Conservation (phyloP, 2,113 vertebrate species). For the Rhinolophus ferrumequinum region DNA sequence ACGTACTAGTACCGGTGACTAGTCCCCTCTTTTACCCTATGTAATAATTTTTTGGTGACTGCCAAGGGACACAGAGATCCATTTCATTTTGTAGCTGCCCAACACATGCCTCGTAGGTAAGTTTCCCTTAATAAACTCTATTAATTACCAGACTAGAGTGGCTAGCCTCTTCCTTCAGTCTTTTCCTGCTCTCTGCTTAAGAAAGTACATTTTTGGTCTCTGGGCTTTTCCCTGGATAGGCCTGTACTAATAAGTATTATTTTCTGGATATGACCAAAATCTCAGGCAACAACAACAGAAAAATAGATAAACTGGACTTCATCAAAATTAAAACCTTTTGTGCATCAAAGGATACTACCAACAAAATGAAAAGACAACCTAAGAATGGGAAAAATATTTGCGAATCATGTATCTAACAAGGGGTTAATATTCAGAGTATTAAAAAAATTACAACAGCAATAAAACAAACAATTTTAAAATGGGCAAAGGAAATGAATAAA, state of each 20-base stretch:
- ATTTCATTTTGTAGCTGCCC: background rate
- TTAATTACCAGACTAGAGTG: background rate
- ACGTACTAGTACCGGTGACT: background rate
- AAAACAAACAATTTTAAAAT: background rate
- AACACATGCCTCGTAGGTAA: background rate
- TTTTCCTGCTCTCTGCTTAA: background rate
- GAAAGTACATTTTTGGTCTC: background rate
- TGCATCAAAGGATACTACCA: background rate
- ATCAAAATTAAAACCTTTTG: background rate
- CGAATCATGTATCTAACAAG: background rate
- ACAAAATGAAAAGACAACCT: background rate
- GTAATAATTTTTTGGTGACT: background rate
- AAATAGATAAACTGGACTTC: background rate
- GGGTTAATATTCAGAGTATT: background rate
- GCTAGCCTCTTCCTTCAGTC: background rate
- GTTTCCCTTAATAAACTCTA: background rate
- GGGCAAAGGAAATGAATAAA: background rate
- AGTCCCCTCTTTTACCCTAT: background rate
- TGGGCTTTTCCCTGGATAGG: background rate
- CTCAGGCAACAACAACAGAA: background rate
- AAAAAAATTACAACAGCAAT: background rate
- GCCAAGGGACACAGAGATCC: background rate
- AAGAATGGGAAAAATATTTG: background rate
- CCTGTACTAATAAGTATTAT: background rate
- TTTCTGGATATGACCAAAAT: background rate